Base-by-base conservation (phyloP, 2,113 vertebrate genomes). In the Pelvicachromis taeniatus region DNA sequence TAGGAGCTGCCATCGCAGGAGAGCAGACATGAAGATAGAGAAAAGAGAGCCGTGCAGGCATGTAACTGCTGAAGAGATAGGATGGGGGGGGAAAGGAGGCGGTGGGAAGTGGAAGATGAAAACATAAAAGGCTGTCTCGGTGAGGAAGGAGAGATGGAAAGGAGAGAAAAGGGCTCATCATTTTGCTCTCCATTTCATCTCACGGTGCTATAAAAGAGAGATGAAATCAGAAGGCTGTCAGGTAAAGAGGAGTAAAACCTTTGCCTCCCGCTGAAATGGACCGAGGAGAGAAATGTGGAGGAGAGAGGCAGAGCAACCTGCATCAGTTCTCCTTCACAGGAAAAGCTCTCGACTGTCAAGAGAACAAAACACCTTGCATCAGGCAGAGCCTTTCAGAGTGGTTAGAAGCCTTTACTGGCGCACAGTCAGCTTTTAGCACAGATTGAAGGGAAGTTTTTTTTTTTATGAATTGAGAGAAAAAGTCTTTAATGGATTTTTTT, bases 141-240 rank as follows among this genome's bases (percentile, higher is more conserved):
- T 40, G 83, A 90, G 79, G 83, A 80, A 78, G 80, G 73, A 63
- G 45, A 80, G 70, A 75, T 75, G 70, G 70, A 52, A 55, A 77
- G 19, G 75, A 87, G 54, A 79, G 81, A 82, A 88, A 89, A 26
- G 87, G 68, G 35, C 85, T 90, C 54, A 80, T 89, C 85, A 80
- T 88, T 88, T 91, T 87, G 81, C 83, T 87, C 85, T 91, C 86
- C 80, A 53, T 90, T 84, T 87, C 11, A 5, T 84, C 81, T 86
- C 77, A 6, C 17, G 2, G 73, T 54, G 80, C 63, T 38, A 59
- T 85, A 73, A 89, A 86, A 88, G 86, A 87, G 52, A 90, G 80
- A 88, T 92, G 83, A 86, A 92, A 90, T 87, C 84, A 56, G 87
- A 85, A 19, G 79, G 68, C 89, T 93, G 90, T 88, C 90, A 81